A percentile compares a stretch with the other conserved stretches of the same genome.
Conservation (phyloP, 2,888 invertebrate genomes). For the Tenthredo mesomela region DNA sequence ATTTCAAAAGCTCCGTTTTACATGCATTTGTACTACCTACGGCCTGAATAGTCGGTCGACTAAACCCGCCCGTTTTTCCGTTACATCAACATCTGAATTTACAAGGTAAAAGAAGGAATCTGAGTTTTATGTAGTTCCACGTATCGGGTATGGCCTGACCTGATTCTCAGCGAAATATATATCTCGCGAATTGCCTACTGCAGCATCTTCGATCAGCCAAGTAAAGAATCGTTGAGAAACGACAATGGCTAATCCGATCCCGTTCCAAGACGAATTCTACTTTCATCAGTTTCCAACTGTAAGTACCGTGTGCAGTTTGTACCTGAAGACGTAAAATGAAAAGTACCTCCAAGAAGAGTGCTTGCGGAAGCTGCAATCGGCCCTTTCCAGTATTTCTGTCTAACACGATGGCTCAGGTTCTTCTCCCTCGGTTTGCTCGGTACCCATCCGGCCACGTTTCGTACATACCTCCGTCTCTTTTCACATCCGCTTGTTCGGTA, state of each 20-base stretch:
- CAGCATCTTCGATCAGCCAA: conserved; percentile 13
- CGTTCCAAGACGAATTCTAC: conserved; percentile 25
- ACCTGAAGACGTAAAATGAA: conserved; percentile 35
- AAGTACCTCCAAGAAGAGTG: conserved; percentile 7
- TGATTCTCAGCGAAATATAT: conserved; percentile 12
- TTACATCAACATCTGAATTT: conserved; percentile 10
- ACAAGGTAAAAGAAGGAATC: not conserved
- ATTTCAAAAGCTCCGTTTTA: not conserved
- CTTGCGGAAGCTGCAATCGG: conserved; percentile 10
- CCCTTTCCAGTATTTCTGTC: conserved; percentile 4
- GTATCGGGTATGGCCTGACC: not conserved
- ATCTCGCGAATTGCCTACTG: conserved; percentile 22
- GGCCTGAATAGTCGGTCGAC: not conserved
- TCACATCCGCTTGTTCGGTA: conserved; percentile 6
- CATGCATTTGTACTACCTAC: not conserved
- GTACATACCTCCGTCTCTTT: not conserved
- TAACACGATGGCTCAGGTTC: not conserved
- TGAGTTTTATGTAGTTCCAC: not conserved
- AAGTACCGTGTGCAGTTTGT: conserved; percentile 17
- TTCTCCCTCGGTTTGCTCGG: conserved; percentile 11
- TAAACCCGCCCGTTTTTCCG: conserved; percentile 4
- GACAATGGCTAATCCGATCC: conserved; percentile 37
- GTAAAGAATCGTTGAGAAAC: conserved; percentile 31
- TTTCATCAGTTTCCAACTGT: conserved; percentile 20
- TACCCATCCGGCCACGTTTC: conserved; percentile 15